Conservation (phyloP, 2,113 vertebrate species). For the human region GRCh38 chr2:52348501-52349000, state of each 20-base stretch:
- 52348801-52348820: not conserved
- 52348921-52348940: not conserved
- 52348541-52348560: not conserved
- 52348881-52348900: not conserved
- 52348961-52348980: not conserved
- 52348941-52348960: too few species aligned
- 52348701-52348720: not conserved
- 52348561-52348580: not conserved
- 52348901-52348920: not conserved
- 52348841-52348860: not conserved
- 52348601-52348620: not conserved
- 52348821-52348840: not conserved
- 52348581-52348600: not conserved
- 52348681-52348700: not conserved
- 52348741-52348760: not conserved
- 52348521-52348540: not conserved
- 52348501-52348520: not conserved
- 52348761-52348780: not conserved
- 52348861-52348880: not conserved
- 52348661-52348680: not conserved
- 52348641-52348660: not conserved
- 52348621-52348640: not conserved
- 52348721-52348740: not conserved
- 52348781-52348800: not conserved
- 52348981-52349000: not conserved